Evolutionary conservation across 2,888 invertebrate genomes (phyloP), one percentile per base, ranked within the genome.

Genomic region (Drosophila monieri): DNA sequence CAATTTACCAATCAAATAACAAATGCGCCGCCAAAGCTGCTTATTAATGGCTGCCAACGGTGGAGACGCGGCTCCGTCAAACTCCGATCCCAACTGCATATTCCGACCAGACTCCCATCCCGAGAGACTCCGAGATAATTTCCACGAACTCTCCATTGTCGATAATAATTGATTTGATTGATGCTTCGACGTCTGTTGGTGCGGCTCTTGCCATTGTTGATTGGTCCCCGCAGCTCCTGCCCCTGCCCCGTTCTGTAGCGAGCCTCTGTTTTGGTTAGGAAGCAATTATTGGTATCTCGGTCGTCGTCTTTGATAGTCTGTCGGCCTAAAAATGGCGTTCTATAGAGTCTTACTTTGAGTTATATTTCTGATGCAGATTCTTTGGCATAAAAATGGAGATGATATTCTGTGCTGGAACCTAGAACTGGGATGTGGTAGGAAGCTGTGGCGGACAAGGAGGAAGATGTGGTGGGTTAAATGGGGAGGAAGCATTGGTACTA

Each of bases 131-230:
- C 15, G 35, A 85, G 35, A 85, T 80, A 74, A 80, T 84, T 85
- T 85, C 81, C 77, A 77, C 78, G 87, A 86, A 80, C 67, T 72
- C 78, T 73, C 61, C 78, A 83, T 80, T 85, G 86, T 90, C 90
- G 86, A 90, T 90, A 90, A 90, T 90, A 90, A 90, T 90, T 90
- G 90, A 90, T 90, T 90, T 90, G 90, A 90, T 90, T 90, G 90
- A 90, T 89, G 90, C 85, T 78, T 89, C 85, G 77, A 72, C 80
- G 78, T 64, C 65, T 68, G 74, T 64, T 55, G 74, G 27, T 83
- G 60, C 46, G 48, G 9, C 64, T 49, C 57, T 74, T 76, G 78
- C 58, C 74, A 51, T 66, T 65, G 59, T 68, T 87, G 81, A 87
- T 81, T 81, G 81, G 81, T 55, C 68, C 48, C 60, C 65, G 58